phyloP scores from a whole-genome alignment of 2,797 vertebrate genomes.

The Melanotaenia parkinsoni region DNA sequence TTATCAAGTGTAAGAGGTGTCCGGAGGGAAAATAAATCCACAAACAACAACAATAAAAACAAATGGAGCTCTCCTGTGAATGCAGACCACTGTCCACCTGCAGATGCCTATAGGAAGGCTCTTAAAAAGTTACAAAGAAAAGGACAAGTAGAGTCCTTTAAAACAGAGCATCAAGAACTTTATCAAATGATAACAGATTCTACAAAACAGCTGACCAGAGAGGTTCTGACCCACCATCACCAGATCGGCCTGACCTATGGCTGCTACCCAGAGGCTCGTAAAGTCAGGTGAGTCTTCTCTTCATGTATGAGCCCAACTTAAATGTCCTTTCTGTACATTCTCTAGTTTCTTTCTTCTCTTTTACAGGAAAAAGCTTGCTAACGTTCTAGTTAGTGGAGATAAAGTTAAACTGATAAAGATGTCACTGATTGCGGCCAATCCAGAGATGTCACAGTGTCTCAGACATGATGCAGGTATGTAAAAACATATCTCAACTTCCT shows the following conservation, averaged over 20 bases:
- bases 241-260: not conserved
- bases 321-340: too few relatives aligned
- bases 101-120: not conserved
- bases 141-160: not conserved
- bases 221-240: constrained; percentile 14
- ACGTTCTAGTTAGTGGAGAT: constrained; percentile 10
- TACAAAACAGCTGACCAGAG: constrained; percentile 6
- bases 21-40: not conserved
- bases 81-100: constrained; percentile 17
- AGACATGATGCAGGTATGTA: constrained; percentile 6
- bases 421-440: constrained; percentile 11
- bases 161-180: not conserved
- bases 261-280: not conserved
- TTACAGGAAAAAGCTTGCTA: not conserved
- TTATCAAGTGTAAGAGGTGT: constrained; percentile 6
- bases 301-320: not conserved
- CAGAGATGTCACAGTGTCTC: constrained; percentile 12
- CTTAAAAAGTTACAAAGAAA: not conserved
- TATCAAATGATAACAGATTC: not conserved
- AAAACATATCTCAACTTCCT: not conserved
- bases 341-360: not conserved
- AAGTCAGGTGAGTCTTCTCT: not conserved
- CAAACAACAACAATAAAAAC: not conserved
- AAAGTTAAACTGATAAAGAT: constrained; percentile 8
- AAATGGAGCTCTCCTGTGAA: constrained; percentile 3